A percentile compares a stretch with the other conserved stretches of the same genome.
Conservation (phyloP, 2,113 vertebrate genomes). For the Tychaedon coryphoeus region DNA sequence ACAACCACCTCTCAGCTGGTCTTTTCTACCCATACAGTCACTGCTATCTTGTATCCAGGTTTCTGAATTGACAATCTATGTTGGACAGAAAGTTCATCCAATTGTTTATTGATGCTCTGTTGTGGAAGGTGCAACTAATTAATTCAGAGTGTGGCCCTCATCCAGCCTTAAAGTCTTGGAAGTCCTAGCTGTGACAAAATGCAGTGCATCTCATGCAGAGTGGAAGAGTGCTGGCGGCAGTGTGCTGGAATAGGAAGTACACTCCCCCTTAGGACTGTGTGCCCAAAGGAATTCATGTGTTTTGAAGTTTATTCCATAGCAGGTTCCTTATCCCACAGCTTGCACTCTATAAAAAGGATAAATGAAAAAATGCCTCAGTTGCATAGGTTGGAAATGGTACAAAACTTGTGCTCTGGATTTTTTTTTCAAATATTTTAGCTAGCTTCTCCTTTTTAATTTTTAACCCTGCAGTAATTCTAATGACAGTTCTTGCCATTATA, state of each 20-base stretch:
- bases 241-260: not conserved
- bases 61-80: not conserved
- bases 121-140: not conserved
- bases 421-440: not conserved
- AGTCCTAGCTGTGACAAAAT: not conserved
- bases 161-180: not conserved
- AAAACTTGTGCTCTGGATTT: not conserved
- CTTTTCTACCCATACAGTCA: not conserved
- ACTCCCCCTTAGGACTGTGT: not conserved
- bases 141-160: not conserved
- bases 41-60: not conserved
- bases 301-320: not conserved
- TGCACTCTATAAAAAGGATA: not conserved
- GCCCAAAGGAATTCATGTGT: fast-evolving
- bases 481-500: not conserved
- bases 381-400: not conserved
- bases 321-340: not conserved
- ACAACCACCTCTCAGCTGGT: not conserved
- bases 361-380: not conserved
- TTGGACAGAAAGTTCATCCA: not conserved
- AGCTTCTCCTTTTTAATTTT: not conserved
- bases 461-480: not conserved
- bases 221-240: not conserved
- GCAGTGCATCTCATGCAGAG: not conserved
- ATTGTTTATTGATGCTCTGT: not conserved